Evolutionary conservation across 2,888 invertebrate genomes (phyloP), one percentile per base, ranked within the genome.

Genomic region (Leuctra nigra): DNA sequence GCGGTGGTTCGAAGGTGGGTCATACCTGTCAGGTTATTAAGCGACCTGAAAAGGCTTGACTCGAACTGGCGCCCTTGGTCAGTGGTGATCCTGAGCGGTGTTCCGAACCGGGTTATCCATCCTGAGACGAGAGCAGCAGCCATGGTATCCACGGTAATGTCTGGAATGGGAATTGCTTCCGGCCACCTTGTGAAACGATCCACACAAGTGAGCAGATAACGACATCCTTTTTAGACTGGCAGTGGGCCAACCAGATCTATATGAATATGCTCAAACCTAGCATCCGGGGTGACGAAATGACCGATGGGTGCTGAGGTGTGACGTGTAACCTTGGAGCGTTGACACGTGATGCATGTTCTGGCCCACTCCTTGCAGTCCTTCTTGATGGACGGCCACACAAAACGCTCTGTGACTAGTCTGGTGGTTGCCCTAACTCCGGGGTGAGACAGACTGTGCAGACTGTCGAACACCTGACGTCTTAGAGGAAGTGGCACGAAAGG

Each of bases 61-160:
- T 69, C 67, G 53, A 72, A 72, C 57, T 72, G 70, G 24, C 65
- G 55, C 25, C 73, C 70, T 61, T 67, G 67, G 63, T 72, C 70
- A 11, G 69, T 68, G 0, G 70, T 68, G 7, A 69, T 61, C 2
- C 25, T 55, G 74, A 9, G 67, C 63, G 1, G 74, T 73, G 56
- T 68, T 74, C 7, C 72, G 61, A 48, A 64, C 11, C 54, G 48
- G 22, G 72, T 54, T 2, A 76, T 67, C 75, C 73, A 75, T 0
- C 61, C 59, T 0, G 53, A 33, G 14, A 67, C 55, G 4, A 75
- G 64, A 1, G 68, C 66, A 14, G 59, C 50, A 1, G 69, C 70
- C 1, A 69, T 67, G 1, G 69, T 68, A 54, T 68, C 68, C 0
- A 70, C 72, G 0, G 69, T 68, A n/a, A 70, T 70, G 54, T 71